These are phyloP conservation scores for Trochalopteron elliotii DNA, from an alignment of 2,113 vertebrate genomes.

Conservation along the genomic window DNA sequence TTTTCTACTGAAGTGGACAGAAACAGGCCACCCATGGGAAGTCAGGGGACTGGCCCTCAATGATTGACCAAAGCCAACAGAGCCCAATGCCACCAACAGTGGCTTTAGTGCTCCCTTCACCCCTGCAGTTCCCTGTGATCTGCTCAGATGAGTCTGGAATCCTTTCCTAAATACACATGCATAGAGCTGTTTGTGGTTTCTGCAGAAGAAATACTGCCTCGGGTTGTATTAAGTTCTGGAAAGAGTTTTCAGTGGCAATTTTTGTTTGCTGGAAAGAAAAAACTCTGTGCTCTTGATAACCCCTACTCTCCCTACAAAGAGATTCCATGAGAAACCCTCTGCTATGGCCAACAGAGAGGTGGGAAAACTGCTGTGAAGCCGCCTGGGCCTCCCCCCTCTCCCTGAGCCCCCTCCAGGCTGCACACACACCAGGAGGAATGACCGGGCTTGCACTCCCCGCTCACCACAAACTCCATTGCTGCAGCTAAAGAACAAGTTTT, in stretches of 20 bases:
- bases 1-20: not conserved
- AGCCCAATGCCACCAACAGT: not conserved
- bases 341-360: not conserved
- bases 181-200: not conserved
- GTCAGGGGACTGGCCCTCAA: not conserved
- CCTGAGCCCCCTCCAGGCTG: not conserved
- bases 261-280: not conserved
- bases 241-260: not conserved
- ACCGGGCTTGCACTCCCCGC: not conserved
- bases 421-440: not conserved
- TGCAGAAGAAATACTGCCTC: not conserved
- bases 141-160: not conserved
- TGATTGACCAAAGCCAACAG: not conserved
- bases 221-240: not conserved
- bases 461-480: not conserved
- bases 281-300: not conserved
- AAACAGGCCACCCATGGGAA: not conserved
- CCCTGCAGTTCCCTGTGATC: not conserved
- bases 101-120: not conserved
- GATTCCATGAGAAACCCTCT: not conserved
- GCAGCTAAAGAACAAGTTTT: conserved; percentile 37
- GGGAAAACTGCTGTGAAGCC: not conserved
- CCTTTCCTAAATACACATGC: not conserved
- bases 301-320: not conserved
- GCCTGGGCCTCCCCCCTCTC: not conserved